phyloP scores from a whole-genome alignment of 1,140 invertebrate species.

The Tetramorium parvispinum region DNA sequence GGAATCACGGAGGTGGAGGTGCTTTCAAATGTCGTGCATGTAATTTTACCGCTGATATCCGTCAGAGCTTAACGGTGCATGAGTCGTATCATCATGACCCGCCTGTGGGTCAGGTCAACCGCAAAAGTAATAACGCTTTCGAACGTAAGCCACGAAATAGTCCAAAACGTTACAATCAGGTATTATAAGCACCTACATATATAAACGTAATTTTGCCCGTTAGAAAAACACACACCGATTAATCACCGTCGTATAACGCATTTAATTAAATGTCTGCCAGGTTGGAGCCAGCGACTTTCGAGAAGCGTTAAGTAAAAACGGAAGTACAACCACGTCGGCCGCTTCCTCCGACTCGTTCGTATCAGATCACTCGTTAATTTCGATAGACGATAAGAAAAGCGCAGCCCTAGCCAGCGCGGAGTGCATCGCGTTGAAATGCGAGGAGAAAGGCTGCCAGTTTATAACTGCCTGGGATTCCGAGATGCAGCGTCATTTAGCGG shows the following conservation, averaged over 20 bases:
- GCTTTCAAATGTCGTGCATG: slow-evolving; percentile 94
- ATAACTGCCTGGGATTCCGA: slow-evolving; percentile 86
- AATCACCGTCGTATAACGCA: slow-evolving; percentile 25
- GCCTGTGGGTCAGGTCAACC: slow-evolving; percentile 88
- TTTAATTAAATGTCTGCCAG: slow-evolving; percentile 63
- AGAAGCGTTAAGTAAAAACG: slow-evolving; percentile 64
- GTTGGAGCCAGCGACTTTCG: slow-evolving; percentile 83
- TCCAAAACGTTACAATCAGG: slow-evolving; percentile 84
- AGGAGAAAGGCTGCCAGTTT: slow-evolving; percentile 85
- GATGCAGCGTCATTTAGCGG: slow-evolving; percentile 83
- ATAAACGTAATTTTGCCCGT: background rate
- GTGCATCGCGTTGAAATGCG: slow-evolving; percentile 82
- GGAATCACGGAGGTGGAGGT: slow-evolving; percentile 94
- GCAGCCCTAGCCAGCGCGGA: slow-evolving; percentile 76
- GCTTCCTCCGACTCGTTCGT: slow-evolving; percentile 62
- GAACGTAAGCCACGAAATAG: slow-evolving; percentile 84
- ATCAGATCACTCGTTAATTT: slow-evolving; percentile 61
- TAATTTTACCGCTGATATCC: slow-evolving; percentile 96
- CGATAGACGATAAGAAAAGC: slow-evolving; percentile 68
- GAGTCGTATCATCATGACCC: slow-evolving; percentile 95
- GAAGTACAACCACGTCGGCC: slow-evolving; percentile 54
- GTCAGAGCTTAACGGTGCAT: slow-evolving; percentile 96
- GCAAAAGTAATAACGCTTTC: slow-evolving; percentile 83
- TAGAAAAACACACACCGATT: background rate
- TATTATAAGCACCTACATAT: slow-evolving; percentile 50